phyloP scores from a whole-genome alignment of 2,113 vertebrate species.

The Ursus arctos region DNA sequence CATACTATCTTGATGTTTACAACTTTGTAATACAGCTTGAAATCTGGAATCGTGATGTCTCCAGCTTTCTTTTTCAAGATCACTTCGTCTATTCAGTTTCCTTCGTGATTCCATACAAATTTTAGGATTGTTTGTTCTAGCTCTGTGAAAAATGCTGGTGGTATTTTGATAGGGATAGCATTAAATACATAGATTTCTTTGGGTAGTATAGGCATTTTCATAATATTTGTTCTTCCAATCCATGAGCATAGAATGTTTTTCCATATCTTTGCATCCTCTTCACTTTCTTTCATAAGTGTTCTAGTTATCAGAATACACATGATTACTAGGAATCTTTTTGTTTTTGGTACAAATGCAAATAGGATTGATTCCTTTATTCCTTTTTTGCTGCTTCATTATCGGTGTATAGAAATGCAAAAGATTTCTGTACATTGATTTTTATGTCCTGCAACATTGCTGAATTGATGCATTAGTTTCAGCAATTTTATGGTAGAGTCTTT shows the following conservation, averaged over 20 bases:
- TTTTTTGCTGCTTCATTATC: not conserved
- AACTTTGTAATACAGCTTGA: not conserved
- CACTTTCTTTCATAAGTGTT: not conserved
- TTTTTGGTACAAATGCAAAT: not conserved
- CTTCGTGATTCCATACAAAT: not conserved
- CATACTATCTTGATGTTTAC: not conserved
- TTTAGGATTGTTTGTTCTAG: not conserved
- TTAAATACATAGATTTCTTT: not conserved
- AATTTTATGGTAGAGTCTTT: not conserved
- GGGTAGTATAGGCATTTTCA: not conserved
- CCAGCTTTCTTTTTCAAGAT: not conserved
- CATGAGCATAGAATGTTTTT: not conserved
- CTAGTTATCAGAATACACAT: not conserved
- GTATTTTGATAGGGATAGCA: not conserved
- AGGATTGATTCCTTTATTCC: not conserved
- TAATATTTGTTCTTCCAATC: not conserved
- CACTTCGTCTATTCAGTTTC: not conserved
- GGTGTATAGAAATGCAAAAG: not conserved
- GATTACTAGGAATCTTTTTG: not conserved
- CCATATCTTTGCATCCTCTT: not conserved
- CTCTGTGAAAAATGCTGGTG: not conserved
- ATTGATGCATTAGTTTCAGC: not conserved
- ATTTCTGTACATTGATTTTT: not conserved
- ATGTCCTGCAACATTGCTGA: not conserved
- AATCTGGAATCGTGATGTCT: not conserved